phyloP scores from a whole-genome alignment of 2,797 vertebrate genomes.

The Sparus aurata region DNA sequence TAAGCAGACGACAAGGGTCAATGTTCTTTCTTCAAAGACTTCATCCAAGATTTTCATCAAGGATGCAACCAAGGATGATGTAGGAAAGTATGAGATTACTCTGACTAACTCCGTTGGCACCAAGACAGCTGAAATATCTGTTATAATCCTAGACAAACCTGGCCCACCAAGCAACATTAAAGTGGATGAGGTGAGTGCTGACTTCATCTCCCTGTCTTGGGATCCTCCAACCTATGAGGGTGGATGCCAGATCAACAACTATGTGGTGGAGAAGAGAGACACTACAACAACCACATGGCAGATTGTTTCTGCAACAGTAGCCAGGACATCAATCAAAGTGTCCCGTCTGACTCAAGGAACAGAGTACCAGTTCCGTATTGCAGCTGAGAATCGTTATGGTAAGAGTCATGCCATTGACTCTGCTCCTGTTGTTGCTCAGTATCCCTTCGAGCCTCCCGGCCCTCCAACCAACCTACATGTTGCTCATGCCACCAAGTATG shows the following conservation, averaged over 20 bases:
- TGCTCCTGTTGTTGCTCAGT: conserved; percentile 92
- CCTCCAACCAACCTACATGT: conserved; percentile 91
- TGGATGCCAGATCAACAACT: conserved; percentile 98
- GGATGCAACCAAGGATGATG: conserved; percentile 94
- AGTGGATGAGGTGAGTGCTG: conserved; percentile 95
- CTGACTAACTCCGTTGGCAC: conserved; percentile 92
- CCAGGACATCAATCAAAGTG: conserved; percentile 96
- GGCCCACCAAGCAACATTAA: conserved; percentile 92
- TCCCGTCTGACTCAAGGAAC: conserved; percentile 91
- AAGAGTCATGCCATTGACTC: conserved; percentile 92
- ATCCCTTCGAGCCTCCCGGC: conserved; percentile 95
- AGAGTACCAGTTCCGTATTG: conserved; percentile 98
- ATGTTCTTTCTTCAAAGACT: conserved; percentile 91
- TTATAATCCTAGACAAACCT: conserved; percentile 95
- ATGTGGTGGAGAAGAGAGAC: conserved; percentile 97
- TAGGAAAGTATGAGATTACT: conserved; percentile 93
- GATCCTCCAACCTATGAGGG: conserved; percentile 94
- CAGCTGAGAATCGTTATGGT: conserved; percentile 97
- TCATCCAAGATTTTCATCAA: conserved; percentile 92
- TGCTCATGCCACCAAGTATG: conserved; percentile 91
- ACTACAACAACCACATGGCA: conserved; percentile 96
- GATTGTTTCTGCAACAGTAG: conserved; percentile 95
- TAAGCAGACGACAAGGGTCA: conserved; percentile 96
- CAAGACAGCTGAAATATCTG: conserved; percentile 87
- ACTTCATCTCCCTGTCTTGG: conserved; percentile 94